phyloP scores from a whole-genome alignment of 2,888 invertebrate species.

The Chaetoderma sp. region DNA sequence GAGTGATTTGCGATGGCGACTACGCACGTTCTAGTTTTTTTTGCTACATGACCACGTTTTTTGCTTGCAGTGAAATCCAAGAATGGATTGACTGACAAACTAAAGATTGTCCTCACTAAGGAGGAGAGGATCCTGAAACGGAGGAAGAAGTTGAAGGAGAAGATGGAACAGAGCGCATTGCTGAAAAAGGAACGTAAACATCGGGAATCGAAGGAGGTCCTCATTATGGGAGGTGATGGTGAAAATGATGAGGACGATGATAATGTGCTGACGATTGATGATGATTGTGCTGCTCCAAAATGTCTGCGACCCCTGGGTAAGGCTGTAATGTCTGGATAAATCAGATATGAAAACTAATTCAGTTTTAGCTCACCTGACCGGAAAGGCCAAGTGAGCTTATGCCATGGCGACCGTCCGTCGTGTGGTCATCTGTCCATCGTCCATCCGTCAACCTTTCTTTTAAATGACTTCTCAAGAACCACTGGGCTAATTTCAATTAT shows the following conservation, averaged over 20 bases:
- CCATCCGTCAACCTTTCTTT: too few relatives aligned
- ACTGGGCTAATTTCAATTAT: too few relatives aligned
- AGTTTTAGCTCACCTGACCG: too few relatives aligned
- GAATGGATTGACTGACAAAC: conserved; percentile 18
- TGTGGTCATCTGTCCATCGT: too few relatives aligned
- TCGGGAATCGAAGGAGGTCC: conserved; percentile 4
- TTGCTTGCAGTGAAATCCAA: conserved; percentile 16
- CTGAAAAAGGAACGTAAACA: conserved; percentile 24
- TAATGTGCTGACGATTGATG: conserved; percentile 57
- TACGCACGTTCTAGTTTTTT: too few relatives aligned
- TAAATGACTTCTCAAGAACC: too few relatives aligned
- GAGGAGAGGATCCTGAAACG: conserved; percentile 50
- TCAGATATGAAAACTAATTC: too few relatives aligned
- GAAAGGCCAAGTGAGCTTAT: too few relatives aligned
- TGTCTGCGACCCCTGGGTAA: conserved; percentile 65
- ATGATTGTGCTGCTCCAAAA: conserved; percentile 64
- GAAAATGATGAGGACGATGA: conserved; percentile 34
- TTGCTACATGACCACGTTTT: too few relatives aligned
- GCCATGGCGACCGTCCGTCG: too few relatives aligned
- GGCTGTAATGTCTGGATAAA: conserved; percentile 3
- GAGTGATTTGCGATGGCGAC: neutral
- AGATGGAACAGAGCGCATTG: conserved; percentile 47
- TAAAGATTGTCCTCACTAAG: conserved; percentile 47
- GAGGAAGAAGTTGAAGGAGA: conserved; percentile 41
- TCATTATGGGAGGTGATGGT: neutral